These are phyloP conservation scores for Desmophyllum pertusum DNA, from an alignment of 92 coral and sea anemone genomes.

Conservation along the genomic window DNA sequence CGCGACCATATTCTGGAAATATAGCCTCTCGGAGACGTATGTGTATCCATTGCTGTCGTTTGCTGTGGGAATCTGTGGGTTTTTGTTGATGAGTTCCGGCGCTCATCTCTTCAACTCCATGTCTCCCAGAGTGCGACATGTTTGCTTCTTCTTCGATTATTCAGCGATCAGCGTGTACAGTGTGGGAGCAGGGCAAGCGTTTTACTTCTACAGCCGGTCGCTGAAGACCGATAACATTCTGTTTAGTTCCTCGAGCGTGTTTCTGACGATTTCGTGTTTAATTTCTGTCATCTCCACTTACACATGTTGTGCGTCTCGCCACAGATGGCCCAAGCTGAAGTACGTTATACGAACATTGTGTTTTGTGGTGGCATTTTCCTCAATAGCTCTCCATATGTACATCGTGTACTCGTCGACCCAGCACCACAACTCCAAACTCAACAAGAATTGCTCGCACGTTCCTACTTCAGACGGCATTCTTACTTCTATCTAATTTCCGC, in stretches of 20 bases:
- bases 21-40: constrained; percentile 68
- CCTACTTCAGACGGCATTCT: constrained; percentile 86
- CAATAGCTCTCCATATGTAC: constrained; percentile 81
- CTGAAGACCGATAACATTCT: constrained; percentile 22
- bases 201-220: constrained; percentile 91
- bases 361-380: constrained; percentile 82
- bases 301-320: constrained; percentile 96
- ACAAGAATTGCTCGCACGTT: constrained; percentile 61
- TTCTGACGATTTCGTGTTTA: constrained; percentile 68
- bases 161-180: constrained; percentile 95
- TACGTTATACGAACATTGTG: constrained; percentile 89
- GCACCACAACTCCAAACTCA: constrained; percentile 28
- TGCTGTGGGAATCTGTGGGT: constrained; percentile 93
- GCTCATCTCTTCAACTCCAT: constrained; percentile 97
- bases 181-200: constrained; percentile 95
- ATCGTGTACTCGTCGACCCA: constrained; percentile 68
- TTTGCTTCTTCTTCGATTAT: constrained; percentile 96
- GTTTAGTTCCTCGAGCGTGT: constrained; percentile 65
- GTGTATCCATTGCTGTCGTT: constrained; percentile 85
- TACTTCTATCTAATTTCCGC: constrained; percentile 85
- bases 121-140: constrained; percentile 95
- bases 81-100: constrained; percentile 93
- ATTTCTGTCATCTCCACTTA: constrained; percentile 81
- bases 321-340: constrained; percentile 85
- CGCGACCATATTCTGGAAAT: constrained; percentile 57